These are phyloP conservation scores for Larimichthys crocea DNA, from an alignment of 2,113 vertebrate species.

Conservation along the genomic window DNA sequence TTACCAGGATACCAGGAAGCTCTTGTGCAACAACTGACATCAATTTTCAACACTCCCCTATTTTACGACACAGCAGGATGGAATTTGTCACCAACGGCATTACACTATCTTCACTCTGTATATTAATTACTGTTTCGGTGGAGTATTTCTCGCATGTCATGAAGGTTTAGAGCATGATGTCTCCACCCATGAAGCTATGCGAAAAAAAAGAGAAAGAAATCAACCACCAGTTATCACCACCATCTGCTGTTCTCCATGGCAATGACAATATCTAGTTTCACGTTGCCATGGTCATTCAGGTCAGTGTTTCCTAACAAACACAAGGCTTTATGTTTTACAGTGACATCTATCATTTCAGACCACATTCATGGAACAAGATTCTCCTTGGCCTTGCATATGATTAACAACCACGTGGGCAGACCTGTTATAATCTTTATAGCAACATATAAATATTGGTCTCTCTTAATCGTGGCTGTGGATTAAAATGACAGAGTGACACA, in stretches of 20 bases:
- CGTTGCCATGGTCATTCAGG: neutral
- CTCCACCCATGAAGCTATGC: neutral
- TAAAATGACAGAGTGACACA: slow-evolving; percentile 3
- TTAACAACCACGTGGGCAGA: neutral
- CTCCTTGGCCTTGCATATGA: neutral
- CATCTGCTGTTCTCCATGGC: neutral
- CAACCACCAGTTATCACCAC: neutral
- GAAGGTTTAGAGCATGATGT: neutral
- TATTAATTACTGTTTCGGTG: neutral
- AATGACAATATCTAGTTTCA: neutral
- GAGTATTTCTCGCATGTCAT: no score
- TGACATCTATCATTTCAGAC: neutral
- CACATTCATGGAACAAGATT: neutral
- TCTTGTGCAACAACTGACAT: slow-evolving; percentile 33
- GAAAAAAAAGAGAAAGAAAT: neutral
- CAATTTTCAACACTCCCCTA: neutral
- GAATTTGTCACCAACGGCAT: neutral
- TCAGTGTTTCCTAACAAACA: neutral
- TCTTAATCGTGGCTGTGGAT: neutral
- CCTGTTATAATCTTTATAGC: neutral
- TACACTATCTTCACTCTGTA: neutral
- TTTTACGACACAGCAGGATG: slow-evolving; percentile 12
- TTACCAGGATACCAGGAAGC: neutral
- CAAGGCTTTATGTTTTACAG: neutral
- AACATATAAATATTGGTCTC: neutral